These are phyloP conservation scores for Bombycilla garrulus DNA, from an alignment of 2,113 vertebrate genomes.

Conservation along the genomic window DNA sequence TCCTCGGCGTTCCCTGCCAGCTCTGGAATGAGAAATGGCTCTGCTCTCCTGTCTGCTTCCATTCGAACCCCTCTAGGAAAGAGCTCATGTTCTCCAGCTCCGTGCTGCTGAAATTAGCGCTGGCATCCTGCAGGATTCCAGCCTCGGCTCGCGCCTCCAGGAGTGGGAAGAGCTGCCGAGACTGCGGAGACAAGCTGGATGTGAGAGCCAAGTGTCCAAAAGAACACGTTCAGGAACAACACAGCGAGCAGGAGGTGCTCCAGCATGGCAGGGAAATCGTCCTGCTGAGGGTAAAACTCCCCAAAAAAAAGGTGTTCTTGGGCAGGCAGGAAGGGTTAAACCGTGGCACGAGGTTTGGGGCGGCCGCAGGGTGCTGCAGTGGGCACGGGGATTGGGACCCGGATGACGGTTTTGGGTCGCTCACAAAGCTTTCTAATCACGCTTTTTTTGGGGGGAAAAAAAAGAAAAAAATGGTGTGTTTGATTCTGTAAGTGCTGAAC, in stretches of 20 bases:
- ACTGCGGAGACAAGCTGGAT: neutral
- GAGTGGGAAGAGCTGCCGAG: neutral
- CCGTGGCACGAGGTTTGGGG: neutral
- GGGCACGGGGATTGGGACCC: neutral
- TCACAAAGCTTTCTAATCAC: slow-evolving; percentile 16
- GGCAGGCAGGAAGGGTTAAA: neutral
- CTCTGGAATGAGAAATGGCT: slow-evolving; percentile 16
- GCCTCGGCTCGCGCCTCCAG: neutral
- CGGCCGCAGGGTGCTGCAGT: neutral
- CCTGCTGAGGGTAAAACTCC: neutral
- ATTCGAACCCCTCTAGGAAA: slow-evolving; percentile 49
- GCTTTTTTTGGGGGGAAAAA: neutral
- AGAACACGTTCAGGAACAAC: neutral
- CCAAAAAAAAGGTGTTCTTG: neutral
- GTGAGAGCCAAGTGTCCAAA: slow-evolving; percentile 19
- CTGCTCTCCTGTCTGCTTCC: slow-evolving; percentile 42
- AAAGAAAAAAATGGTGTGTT: neutral
- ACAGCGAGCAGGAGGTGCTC: neutral
- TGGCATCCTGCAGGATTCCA: slow-evolving; percentile 2
- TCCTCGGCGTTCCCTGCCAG: slow-evolving; percentile 38
- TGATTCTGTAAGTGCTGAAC: slow-evolving; percentile 58
- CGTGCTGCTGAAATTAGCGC: slow-evolving; percentile 56
- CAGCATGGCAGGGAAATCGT: neutral
- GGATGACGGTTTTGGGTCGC: slow-evolving; percentile 11
- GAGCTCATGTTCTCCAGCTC: slow-evolving; percentile 17